These are phyloP conservation scores for Macaria notata DNA, from an alignment of 2,888 invertebrate species.

Conservation along the genomic window DNA sequence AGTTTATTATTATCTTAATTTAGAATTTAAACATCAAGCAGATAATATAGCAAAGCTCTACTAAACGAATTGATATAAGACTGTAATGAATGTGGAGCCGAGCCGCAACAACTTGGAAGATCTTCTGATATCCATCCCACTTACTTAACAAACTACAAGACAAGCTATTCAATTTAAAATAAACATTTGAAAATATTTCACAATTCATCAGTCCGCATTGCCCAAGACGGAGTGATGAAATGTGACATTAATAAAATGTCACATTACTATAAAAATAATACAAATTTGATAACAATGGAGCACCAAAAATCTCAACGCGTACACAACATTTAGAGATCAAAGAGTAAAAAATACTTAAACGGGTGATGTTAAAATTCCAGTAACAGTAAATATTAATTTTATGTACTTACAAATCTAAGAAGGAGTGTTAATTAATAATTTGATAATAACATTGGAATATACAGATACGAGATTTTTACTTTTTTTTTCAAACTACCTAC, in stretches of 20 bases:
- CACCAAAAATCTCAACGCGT: slow-evolving; percentile 35
- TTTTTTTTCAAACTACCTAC: too few species aligned
- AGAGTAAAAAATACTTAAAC: background rate
- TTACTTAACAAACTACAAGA: background rate
- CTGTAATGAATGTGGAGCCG: slow-evolving; percentile 42
- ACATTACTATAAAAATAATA: slow-evolving; percentile 24
- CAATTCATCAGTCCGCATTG: slow-evolving; percentile 80
- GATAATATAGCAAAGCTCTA: too few species aligned
- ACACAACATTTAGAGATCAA: slow-evolving; percentile 58
- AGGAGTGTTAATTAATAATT: too few species aligned
- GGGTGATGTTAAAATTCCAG: too few species aligned
- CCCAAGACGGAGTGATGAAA: slow-evolving; percentile 77
- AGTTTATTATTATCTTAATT: too few species aligned
- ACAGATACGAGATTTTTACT: too few species aligned
- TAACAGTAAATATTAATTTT: too few species aligned
- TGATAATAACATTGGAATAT: too few species aligned
- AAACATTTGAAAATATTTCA: slow-evolving; percentile 26
- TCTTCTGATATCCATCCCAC: slow-evolving; percentile 33
- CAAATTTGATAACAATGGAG: slow-evolving; percentile 29
- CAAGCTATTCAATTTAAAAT: slow-evolving; percentile 14
- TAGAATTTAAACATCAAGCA: too few species aligned
- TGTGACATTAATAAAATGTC: slow-evolving; percentile 30
- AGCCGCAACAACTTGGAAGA: slow-evolving; percentile 38
- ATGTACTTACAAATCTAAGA: too few species aligned
- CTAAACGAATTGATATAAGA: slow-evolving; percentile 15